Evolutionary conservation across 2,888 invertebrate genomes (phyloP), one percentile per base, ranked within the genome.

Genomic region (Eupithecia dodoneata): DNA sequence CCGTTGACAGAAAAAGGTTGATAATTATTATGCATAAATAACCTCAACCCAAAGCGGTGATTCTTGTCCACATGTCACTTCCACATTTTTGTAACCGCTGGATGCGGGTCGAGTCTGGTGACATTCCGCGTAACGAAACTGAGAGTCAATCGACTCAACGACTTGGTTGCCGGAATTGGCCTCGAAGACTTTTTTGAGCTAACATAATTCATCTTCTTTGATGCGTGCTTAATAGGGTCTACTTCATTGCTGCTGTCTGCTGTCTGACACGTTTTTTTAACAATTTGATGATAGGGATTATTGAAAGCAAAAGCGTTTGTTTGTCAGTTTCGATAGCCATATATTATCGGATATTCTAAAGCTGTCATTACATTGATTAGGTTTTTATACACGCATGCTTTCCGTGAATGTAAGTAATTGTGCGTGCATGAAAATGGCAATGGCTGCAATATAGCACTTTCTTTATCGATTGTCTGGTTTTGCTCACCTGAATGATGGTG

Each of bases 61-160:
- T 73, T 73, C 49, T 59, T 47, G 44, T 45, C n/a, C 30, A 66
- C 65, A 67, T 69, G 75, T 73, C 76, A 72, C 66, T 74, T 76
- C 76, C 66, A 74, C 47, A 70, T 76, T 72, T 74, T 76, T 79
- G 72, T 66, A 55, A 30, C 47, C 63, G 65, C 44, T 18, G 44
- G 67, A 79, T 71, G 77, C 80, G 77, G 81, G 76, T 78, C 85
- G 85, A 86, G 87, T 85, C 82, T 86, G 86, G 88, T 85, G 90
- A 89, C 90, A 91, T 91, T 91, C 91, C 89, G 84, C 81, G 80
- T 84, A 85, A 87, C 85, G 91, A 91, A 91, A 91, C 84, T 88
- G 91, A 91, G 91, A 91, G 92, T 91, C 87, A 84, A 83, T 82
- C 83, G 83, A 83, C 85, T 87, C 79, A 87, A 81, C 87, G 83